These are phyloP conservation scores for Sinocyclocheilus grahami DNA, from an alignment of 2,113 vertebrate species.

Conservation along the genomic window DNA sequence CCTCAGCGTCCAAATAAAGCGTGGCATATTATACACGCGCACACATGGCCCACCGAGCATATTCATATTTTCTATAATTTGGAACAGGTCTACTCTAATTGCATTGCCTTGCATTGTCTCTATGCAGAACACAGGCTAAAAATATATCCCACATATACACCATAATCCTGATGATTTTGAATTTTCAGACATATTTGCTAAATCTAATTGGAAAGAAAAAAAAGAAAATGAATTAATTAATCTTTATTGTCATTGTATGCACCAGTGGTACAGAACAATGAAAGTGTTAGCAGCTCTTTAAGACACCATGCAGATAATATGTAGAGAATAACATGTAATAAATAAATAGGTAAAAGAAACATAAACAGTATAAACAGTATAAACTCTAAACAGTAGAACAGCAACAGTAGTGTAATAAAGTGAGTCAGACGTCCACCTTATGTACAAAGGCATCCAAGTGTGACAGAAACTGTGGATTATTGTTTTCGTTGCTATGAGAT, in stretches of 20 bases:
- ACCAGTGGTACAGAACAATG: no score
- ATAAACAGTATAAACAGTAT: no score
- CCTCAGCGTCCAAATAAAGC: slow-evolving; percentile 45
- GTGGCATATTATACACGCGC: slow-evolving; percentile 39
- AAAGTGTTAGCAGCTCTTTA: no score
- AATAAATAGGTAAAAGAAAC: no score
- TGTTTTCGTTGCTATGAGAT: neutral
- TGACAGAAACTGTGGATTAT: neutral
- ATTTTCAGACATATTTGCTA: neutral
- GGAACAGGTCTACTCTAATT: slow-evolving; percentile 45
- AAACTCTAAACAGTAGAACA: no score
- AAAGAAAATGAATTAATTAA: no score
- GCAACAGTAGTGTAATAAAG: no score
- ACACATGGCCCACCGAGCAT: slow-evolving; percentile 51
- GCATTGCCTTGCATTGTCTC: neutral
- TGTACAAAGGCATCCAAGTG: neutral
- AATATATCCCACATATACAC: neutral
- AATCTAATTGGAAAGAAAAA: neutral
- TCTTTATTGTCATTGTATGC: no score
- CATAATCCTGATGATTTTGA: neutral
- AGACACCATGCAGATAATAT: no score
- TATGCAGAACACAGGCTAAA: neutral
- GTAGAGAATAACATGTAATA: no score
- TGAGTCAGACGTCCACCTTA: no score
- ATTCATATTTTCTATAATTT: slow-evolving; percentile 56